Percentiles rank a stretch among this genome's conserved stretches.
Evolutionary conservation across 1,140 invertebrate species (phyloP).

Genomic region (Callitettix versicolor): DNA sequence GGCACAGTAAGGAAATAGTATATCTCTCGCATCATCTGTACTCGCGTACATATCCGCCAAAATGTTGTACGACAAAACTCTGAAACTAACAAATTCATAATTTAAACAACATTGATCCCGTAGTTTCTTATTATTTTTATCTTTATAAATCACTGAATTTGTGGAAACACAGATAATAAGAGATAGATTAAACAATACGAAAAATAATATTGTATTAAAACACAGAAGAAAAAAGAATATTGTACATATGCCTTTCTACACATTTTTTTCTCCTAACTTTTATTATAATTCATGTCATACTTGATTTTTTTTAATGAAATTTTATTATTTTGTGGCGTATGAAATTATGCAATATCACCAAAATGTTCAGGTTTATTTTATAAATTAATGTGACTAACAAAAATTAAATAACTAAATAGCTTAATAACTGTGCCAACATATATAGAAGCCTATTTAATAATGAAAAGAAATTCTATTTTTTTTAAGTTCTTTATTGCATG

Average conservation of each 20-base stretch:
- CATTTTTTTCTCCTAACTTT: too few relatives aligned
- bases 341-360: not conserved
- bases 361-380: not conserved
- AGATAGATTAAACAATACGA: not conserved
- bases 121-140: not conserved
- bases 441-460: not conserved
- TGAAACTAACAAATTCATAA: conserved; percentile 48
- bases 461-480: not conserved
- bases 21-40: conserved; percentile 57
- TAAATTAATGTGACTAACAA: not conserved
- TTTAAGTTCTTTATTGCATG: not conserved
- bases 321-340: not conserved
- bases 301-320: not conserved
- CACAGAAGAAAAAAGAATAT: not conserved
- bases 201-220: not conserved
- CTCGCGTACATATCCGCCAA: conserved; percentile 80
- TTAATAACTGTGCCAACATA: not conserved
- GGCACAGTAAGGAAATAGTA: conserved; percentile 72
- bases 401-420: not conserved
- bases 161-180: not conserved
- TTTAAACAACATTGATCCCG: not conserved
- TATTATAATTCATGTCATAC: too few relatives aligned
- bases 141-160: not conserved
- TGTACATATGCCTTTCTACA: too few relatives aligned
- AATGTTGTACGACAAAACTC: conserved; percentile 80